Evolutionary conservation across 1,140 invertebrate genomes (phyloP).

Genomic region (Popillia japonica): DNA sequence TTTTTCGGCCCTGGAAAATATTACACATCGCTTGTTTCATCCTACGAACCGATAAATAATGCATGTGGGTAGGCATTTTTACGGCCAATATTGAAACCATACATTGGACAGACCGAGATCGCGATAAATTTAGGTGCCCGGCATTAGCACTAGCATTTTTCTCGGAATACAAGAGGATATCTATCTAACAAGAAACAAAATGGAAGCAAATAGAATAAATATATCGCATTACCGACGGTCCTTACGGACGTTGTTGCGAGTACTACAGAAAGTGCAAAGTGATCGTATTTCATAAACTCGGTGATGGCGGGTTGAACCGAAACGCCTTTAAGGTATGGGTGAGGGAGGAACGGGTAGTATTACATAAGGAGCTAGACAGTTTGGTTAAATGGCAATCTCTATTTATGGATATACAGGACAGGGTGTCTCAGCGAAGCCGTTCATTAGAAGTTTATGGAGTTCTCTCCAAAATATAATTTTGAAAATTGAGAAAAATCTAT

Average conservation of each 20-base stretch:
- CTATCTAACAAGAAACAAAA: not conserved
- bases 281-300: constrained; percentile 26
- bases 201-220: constrained; percentile 1
- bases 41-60: not conserved
- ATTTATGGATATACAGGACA: no score
- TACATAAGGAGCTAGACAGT: not conserved
- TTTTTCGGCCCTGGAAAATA: not conserved
- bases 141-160: not conserved
- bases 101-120: not conserved
- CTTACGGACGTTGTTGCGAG: not conserved
- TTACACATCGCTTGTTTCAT: not conserved
- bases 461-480: no score
- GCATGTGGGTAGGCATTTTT: not conserved
- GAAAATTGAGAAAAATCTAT: no score
- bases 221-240: constrained; percentile 24
- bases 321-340: not conserved
- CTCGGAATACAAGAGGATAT: not conserved
- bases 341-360: not conserved
- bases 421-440: no score
- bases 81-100: constrained; percentile 13
- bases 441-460: no score
- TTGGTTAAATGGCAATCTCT: no score
- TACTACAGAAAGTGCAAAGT: constrained; percentile 19
- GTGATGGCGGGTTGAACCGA: not conserved
- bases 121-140: constrained; percentile 8